Evolutionary conservation across 2,888 invertebrate species (phyloP), one percentile per base, ranked within the genome.

Genomic region (Carabus problematicus): DNA sequence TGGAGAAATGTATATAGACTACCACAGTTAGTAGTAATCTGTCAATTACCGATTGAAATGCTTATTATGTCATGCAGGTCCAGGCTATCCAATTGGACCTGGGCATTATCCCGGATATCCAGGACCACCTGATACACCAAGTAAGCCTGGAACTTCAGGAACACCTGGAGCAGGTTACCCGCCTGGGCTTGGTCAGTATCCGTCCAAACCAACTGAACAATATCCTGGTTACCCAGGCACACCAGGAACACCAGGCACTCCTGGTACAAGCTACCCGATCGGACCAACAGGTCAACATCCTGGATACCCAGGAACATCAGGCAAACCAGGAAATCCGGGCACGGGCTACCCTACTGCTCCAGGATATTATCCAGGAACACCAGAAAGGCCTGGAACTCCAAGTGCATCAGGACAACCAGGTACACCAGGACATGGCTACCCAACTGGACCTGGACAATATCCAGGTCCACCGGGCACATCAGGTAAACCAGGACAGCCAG

Each of bases 41-140:
- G n/a, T n/a, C n/a, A n/a, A n/a, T n/a, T n/a, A n/a, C n/a, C n/a
- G n/a, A n/a, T n/a, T n/a, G n/a, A n/a, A n/a, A n/a, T n/a, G n/a
- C n/a, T n/a, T n/a, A n/a, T n/a, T n/a, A n/a, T n/a, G n/a, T n/a
- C n/a, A n/a, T n/a, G n/a, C 72, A 43, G 71, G 70, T 12, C 12
- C 45, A 47, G 59, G 62, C 47, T 39, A 40, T 1, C 19, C 55
- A 52, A 47, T 56, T 42, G 78, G 79, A 3, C 77, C 80, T 60
- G 83, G 84, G 8, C 77, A 81, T n/a, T n/a, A n/a, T n/a, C n/a
- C n/a, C n/a, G n/a, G n/a, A 18, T 84, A 83, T 67, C 70, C 72
- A 45, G 70, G 71, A 61, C 58, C 58, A 64, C 70, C 72, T n/a
- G 68, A 66, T 19, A 54, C 62, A 12, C 72, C 72, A 29, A 64